These are phyloP conservation scores for Eulithis testata DNA, from an alignment of 2,888 invertebrate species.

Conservation along the genomic window DNA sequence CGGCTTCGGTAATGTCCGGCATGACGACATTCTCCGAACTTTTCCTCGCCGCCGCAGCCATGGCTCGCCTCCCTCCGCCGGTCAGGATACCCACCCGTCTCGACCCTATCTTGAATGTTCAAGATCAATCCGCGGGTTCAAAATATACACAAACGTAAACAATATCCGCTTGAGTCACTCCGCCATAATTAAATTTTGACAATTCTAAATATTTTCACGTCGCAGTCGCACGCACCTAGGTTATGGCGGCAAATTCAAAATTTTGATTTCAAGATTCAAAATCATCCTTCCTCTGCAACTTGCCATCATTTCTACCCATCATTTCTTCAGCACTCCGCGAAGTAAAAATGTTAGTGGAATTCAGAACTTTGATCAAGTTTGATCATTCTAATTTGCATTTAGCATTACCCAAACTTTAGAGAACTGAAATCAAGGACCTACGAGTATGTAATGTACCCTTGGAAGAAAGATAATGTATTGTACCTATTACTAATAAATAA, in stretches of 20 bases:
- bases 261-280: constrained; percentile 1
- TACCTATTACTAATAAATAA: too few species aligned
- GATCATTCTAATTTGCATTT: too few species aligned
- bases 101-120: constrained; percentile 50
- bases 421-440: too few species aligned
- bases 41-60: constrained; percentile 77
- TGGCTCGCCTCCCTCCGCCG: constrained; percentile 66
- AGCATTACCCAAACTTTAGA: too few species aligned
- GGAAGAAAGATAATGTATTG: too few species aligned
- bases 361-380: too few species aligned
- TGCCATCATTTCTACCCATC: too few species aligned
- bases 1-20: constrained; percentile 88
- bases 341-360: too few species aligned
- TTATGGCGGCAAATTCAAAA: constrained; percentile 67
- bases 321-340: too few species aligned
- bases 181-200: constrained; percentile 66
- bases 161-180: constrained; percentile 56
- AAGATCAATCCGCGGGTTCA: constrained; percentile 45
- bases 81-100: constrained; percentile 51
- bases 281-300: too few species aligned
- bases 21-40: constrained; percentile 87
- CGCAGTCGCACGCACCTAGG: constrained; percentile 43
- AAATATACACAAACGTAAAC: constrained; percentile 31
- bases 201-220: constrained; percentile 53
- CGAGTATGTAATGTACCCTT: too few species aligned